phyloP scores from a whole-genome alignment of 2,113 vertebrate genomes.

The Anthoscopus minutus region DNA sequence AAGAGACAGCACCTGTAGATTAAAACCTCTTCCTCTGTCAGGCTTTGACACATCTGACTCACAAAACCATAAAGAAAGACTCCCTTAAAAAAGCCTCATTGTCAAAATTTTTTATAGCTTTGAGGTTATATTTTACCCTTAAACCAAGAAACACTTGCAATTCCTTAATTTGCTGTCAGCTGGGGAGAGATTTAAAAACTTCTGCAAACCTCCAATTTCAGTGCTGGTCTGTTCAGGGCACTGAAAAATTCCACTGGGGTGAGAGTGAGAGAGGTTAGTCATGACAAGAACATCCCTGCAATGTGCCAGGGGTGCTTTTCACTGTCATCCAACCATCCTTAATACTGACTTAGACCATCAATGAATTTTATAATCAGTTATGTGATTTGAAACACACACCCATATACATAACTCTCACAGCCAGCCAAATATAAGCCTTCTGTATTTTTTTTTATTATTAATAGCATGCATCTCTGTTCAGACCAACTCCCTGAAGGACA shows the following conservation, averaged over 20 bases:
- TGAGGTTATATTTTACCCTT: neutral
- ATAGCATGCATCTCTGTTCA: neutral
- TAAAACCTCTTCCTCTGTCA: slow-evolving; percentile 19
- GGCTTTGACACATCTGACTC: neutral
- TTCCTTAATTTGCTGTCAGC: slow-evolving; percentile 32
- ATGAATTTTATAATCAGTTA: slow-evolving; percentile 20
- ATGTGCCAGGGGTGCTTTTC: slow-evolving; percentile 36
- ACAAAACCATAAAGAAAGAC: neutral
- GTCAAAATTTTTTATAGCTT: slow-evolving; percentile 24
- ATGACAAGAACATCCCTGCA: slow-evolving; percentile 40
- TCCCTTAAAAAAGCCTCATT: neutral
- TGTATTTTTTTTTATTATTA: neutral
- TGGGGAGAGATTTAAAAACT: neutral
- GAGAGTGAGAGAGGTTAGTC: slow-evolving; percentile 24
- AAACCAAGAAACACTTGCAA: slow-evolving; percentile 29
- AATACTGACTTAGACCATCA: neutral
- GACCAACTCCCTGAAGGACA: neutral
- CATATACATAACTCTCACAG: neutral
- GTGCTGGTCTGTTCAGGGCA: slow-evolving; percentile 36
- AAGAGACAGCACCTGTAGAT: slow-evolving; percentile 11
- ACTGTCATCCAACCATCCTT: neutral
- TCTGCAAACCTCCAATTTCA: slow-evolving; percentile 9
- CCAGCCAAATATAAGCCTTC: neutral
- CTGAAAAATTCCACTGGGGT: slow-evolving; percentile 30
- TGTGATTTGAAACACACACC: neutral